Evolutionary conservation across 2,113 vertebrate genomes (phyloP).

Genomic region (Eclectus roratus): DNA sequence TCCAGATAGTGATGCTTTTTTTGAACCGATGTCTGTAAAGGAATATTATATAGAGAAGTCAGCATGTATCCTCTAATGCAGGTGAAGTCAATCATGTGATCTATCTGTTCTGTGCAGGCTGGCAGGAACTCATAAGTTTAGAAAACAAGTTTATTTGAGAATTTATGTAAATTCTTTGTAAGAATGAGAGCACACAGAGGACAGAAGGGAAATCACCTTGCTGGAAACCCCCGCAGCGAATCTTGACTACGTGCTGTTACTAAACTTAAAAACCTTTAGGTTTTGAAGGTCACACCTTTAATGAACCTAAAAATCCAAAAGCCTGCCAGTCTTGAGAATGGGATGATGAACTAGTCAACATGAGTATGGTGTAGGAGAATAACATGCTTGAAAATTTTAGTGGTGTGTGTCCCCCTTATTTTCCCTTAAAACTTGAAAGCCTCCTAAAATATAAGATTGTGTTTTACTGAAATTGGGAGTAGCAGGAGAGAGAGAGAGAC

Average conservation of each 20-base stretch:
- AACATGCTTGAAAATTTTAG: background rate
- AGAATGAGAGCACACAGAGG: conserved; percentile 68
- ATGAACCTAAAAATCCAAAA: background rate
- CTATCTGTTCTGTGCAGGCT: background rate
- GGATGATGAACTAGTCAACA: background rate
- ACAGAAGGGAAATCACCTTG: conserved; percentile 74
- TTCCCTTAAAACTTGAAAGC: background rate
- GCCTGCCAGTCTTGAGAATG: background rate
- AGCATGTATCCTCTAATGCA: background rate
- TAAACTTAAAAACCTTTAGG: background rate
- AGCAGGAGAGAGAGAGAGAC: background rate
- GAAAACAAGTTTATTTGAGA: conserved; percentile 65
- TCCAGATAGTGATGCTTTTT: background rate
- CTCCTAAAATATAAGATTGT: background rate
- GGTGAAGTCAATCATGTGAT: background rate
- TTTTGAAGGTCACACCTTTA: background rate
- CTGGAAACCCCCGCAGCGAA: conserved; percentile 71
- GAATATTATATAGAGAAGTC: background rate
- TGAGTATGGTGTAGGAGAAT: background rate
- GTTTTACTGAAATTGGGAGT: background rate
- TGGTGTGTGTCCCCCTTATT: background rate
- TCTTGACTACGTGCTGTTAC: background rate
- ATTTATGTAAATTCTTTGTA: conserved; percentile 75
- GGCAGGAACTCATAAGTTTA: background rate
- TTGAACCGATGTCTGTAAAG: background rate